Evolutionary conservation across 2,113 vertebrate genomes (phyloP), one percentile per base, ranked within the genome.

Genomic region (Hirundichthys speculiger): DNA sequence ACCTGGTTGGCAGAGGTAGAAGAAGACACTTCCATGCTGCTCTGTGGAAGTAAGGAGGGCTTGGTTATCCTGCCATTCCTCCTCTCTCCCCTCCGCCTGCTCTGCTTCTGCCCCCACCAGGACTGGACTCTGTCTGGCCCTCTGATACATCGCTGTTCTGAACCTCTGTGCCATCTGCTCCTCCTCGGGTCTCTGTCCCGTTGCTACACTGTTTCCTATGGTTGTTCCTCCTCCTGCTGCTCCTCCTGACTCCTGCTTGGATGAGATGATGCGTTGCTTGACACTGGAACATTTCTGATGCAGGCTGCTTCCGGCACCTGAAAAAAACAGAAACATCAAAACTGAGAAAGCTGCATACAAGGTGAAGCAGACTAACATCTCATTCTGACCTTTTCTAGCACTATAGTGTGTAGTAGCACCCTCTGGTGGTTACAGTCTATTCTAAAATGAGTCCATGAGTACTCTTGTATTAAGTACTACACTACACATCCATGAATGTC

Each of bases 61-160:
- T 98, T 99, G 13, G 94, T 90, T 89, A 97, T 94, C 79, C 97
- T 94, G 63, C 96, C 96, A 0, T 98, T 99, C 83, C 95, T 91
- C 89, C 96, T 95, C 84, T 98, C 96, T 13, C 95, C 93, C 95
- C 93, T 75, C 91, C 92, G 0, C 95, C 93, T 39, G 75, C 79
- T 75, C 91, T 80, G 93, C 94, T 91, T 89, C 87, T 73, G 19
- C 82, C 84, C 58, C 94, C 94, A 66, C 92, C 83, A 1, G 96
- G 94, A 74, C 93, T 93, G 84, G 94, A 94, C 77, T 97, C 96
- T 0, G 96, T 98, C 90, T 96, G 96, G 77, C 97, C 96, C 77
- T 99, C 97, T 0, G 97, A 98, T 68, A 99, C 96, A 18, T 99
- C 96, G 0, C 96, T 99, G 92, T 99, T 98, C 90, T 99, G 98